Percentiles rank a stretch among this genome's conserved stretches.
These are phyloP conservation scores for Drosophila funebris DNA, from an alignment of 1,140 invertebrate species.

Conservation along the genomic window DNA sequence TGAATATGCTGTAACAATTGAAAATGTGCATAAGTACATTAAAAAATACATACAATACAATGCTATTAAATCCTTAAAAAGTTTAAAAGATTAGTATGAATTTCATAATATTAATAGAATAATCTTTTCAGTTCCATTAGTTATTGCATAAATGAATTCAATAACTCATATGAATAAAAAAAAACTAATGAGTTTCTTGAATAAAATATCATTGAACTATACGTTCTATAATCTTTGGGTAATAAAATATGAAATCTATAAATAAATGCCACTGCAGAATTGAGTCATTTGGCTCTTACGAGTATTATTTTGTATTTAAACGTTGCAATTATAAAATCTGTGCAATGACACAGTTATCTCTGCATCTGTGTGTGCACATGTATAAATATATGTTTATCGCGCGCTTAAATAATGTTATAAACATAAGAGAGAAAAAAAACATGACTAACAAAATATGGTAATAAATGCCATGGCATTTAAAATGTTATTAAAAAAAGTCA, in stretches of 20 bases:
- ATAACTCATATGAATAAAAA: neutral
- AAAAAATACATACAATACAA: too few relatives aligned
- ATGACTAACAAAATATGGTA: slow-evolving; percentile 73
- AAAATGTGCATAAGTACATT: too few relatives aligned
- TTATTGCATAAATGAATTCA: neutral
- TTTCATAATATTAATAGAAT: too few relatives aligned
- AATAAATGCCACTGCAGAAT: slow-evolving; percentile 27
- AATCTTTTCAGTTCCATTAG: neutral
- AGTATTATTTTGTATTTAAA: slow-evolving; percentile 33
- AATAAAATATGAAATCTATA: slow-evolving; percentile 21
- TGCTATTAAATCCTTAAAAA: too few relatives aligned
- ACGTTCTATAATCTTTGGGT: slow-evolving; percentile 4
- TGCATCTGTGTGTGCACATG: slow-evolving; percentile 1
- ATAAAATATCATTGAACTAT: neutral
- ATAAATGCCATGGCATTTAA: slow-evolving; percentile 81
- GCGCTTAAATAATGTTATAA: slow-evolving; percentile 70
- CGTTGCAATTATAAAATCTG: slow-evolving; percentile 59
- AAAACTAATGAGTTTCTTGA: neutral
- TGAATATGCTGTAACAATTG: neutral
- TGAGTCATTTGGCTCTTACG: slow-evolving; percentile 38
- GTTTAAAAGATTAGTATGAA: too few relatives aligned
- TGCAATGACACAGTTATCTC: slow-evolving; percentile 63
- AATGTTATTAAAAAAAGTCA: slow-evolving; percentile 75
- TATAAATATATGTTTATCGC: slow-evolving; percentile 43
- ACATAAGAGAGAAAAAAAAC: slow-evolving; percentile 30